Evolutionary conservation across 2,888 invertebrate species (phyloP), one percentile per base, ranked within the genome.

Genomic region (Epinotia nisella): DNA sequence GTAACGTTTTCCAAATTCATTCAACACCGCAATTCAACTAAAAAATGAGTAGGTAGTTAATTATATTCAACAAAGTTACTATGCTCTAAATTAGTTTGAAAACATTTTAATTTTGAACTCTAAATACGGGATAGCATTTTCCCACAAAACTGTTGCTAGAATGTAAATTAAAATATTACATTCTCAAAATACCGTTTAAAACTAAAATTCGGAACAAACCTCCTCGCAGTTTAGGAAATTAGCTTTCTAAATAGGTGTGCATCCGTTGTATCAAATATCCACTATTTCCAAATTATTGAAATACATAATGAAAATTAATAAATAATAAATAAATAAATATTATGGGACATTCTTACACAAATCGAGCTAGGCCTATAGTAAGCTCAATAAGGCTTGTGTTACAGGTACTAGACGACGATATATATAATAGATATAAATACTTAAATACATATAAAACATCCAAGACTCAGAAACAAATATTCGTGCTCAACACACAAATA

Each of bases 251-350:
- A 41, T 41, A 66, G 41, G 24, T n/a, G 21, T 21, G 15, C n/a
- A 55, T n/a, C 51, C 4, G 17, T 39, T 17, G 17, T 15, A 65
- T 19, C 35, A 65, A 55, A 21, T 55, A 41, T 3, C 2, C n/a
- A 55, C 10, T 66, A 66, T 41, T 55, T 66, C n/a, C 55, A 56
- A 41, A 24, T 41, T 10, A 29, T 41, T 66, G n/a, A 56, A 53
- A 65, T 35, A 35, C 13, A 35, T 10, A 29, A 64, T 29, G 24
- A 49, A 35, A 35, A 35, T n/a, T n/a, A n/a, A n/a, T n/a, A n/a
- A n/a, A n/a, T n/a, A n/a, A n/a, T n/a, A n/a, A n/a, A n/a, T n/a
- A n/a, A n/a, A n/a, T n/a, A n/a, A n/a, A n/a, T n/a, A n/a, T n/a
- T n/a, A n/a, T n/a, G n/a, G n/a, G n/a, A n/a, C n/a, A n/a, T n/a